These are phyloP conservation scores for Pinna nobilis DNA, from an alignment of 1,140 invertebrate species.

Conservation along the genomic window DNA sequence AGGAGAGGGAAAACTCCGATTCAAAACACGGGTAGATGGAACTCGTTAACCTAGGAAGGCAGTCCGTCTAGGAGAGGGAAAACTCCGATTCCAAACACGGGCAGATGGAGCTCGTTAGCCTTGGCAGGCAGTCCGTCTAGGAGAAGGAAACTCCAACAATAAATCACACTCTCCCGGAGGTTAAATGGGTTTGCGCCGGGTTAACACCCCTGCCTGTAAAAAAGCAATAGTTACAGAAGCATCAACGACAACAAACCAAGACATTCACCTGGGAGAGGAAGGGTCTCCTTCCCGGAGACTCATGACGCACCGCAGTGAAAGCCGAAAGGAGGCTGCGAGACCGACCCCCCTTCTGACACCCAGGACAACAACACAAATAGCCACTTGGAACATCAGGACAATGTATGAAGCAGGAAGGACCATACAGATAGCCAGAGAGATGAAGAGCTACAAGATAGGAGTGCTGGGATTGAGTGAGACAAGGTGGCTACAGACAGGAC, in stretches of 20 bases:
- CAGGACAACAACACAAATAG: conserved; percentile 13
- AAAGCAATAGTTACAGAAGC: conserved; percentile 28
- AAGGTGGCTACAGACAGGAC: conserved; percentile 29
- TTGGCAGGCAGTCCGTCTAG: not conserved
- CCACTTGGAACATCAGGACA: conserved; percentile 40
- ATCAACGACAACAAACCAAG: conserved; percentile 21
- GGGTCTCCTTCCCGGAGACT: conserved; percentile 18
- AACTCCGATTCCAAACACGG: no score
- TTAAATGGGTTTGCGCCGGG: not conserved
- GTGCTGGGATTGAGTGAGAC: conserved; percentile 36
- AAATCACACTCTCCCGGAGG: not conserved
- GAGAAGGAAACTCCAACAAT: conserved; percentile 2
- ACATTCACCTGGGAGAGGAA: conserved; percentile 33
- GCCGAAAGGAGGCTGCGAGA: conserved; percentile 27
- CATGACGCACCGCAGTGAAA: conserved; percentile 36
- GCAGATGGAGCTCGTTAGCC: not conserved
- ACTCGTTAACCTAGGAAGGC: no score
- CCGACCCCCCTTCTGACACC: conserved; percentile 34
- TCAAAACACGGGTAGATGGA: no score
- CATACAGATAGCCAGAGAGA: conserved; percentile 13
- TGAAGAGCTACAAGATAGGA: conserved; percentile 25
- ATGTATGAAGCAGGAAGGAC: conserved; percentile 34
- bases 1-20: no score
- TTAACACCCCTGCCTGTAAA: conserved; percentile 17
- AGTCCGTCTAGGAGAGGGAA: no score